Conservation (phyloP, 2,797 vertebrate species). For the Mustela erminea region DNA sequence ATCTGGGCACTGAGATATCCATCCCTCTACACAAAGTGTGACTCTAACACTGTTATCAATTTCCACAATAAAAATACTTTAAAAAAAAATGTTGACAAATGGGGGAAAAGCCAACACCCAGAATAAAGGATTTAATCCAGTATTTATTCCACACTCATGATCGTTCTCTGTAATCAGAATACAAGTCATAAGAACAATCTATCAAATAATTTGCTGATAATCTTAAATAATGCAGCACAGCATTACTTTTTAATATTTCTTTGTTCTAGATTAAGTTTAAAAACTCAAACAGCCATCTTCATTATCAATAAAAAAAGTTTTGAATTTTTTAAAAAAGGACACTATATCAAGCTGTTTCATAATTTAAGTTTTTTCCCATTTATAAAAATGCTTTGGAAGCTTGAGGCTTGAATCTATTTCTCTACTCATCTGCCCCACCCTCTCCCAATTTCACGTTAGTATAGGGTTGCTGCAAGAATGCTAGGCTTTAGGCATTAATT, state of each 20-base stretch:
- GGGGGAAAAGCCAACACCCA: conserved; percentile 88
- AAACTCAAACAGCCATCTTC: conserved; percentile 87
- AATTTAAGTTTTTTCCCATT: conserved; percentile 88
- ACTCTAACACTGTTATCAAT: conserved; percentile 2
- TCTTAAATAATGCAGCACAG: conserved; percentile 87
- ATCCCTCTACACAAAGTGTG: neutral
- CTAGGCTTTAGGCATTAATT: conserved; percentile 83
- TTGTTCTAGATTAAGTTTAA: conserved; percentile 87
- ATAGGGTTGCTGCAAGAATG: conserved; percentile 81
- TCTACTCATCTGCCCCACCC: conserved; percentile 83
- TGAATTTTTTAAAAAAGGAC: conserved; percentile 88
- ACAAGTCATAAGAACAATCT: conserved; percentile 89
- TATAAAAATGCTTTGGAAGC: conserved; percentile 91
- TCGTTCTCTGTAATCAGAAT: conserved; percentile 88
- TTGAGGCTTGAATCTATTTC: conserved; percentile 85
- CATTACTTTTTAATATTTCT: conserved; percentile 86
- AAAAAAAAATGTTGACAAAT: conserved; percentile 68
- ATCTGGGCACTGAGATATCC: neutral
- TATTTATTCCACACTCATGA: conserved; percentile 90
- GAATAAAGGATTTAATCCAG: conserved; percentile 89
- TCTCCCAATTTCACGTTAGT: conserved; percentile 83
- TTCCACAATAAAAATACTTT: conserved; percentile 57
- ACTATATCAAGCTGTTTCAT: conserved; percentile 87
- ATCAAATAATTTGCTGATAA: conserved; percentile 87
- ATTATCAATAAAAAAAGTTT: conserved; percentile 88